Evolutionary conservation across 2,888 invertebrate species (phyloP).

Genomic region (Eupithecia pulchellata): DNA sequence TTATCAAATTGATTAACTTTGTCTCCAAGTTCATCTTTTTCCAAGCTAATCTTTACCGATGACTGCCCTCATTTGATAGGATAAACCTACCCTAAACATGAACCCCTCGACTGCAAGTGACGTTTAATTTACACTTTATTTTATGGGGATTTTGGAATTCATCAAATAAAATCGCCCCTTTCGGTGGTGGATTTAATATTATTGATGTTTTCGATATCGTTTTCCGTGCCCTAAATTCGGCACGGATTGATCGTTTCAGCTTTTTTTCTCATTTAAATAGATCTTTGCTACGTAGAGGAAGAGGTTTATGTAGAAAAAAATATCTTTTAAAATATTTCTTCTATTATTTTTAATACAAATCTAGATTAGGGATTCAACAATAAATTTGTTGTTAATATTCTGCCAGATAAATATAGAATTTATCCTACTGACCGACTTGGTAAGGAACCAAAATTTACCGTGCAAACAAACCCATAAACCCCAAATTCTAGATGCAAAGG

Average conservation of each 20-base stretch:
- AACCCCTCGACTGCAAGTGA: slow-evolving; percentile 58
- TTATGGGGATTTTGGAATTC: slow-evolving; percentile 47
- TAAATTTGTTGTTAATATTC: neutral
- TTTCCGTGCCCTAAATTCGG: slow-evolving; percentile 22
- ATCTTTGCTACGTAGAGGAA: neutral
- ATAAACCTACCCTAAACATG: slow-evolving; percentile 12
- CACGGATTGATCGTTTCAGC: slow-evolving; percentile 20
- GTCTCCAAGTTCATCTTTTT: neutral
- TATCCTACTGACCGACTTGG: neutral
- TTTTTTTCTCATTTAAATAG: slow-evolving; percentile 10
- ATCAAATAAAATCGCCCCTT: slow-evolving; percentile 41
- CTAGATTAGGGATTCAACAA: neutral
- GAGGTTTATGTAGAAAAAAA: neutral
- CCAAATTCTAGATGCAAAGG: neutral
- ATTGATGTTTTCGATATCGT: slow-evolving; percentile 45
- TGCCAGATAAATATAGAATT: neutral
- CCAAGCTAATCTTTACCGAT: neutral
- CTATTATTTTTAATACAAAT: neutral
- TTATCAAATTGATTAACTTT: neutral
- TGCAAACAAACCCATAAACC: neutral
- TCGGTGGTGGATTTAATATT: slow-evolving; percentile 38
- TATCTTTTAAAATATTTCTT: neutral
- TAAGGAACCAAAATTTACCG: neutral
- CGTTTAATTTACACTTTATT: slow-evolving; percentile 61
- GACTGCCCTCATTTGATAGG: slow-evolving; percentile 8